A percentile compares a stretch with the other conserved stretches of the same genome.
These are phyloP conservation scores for Malachius bipustulatus DNA, from an alignment of 2,888 invertebrate genomes.

Conservation along the genomic window DNA sequence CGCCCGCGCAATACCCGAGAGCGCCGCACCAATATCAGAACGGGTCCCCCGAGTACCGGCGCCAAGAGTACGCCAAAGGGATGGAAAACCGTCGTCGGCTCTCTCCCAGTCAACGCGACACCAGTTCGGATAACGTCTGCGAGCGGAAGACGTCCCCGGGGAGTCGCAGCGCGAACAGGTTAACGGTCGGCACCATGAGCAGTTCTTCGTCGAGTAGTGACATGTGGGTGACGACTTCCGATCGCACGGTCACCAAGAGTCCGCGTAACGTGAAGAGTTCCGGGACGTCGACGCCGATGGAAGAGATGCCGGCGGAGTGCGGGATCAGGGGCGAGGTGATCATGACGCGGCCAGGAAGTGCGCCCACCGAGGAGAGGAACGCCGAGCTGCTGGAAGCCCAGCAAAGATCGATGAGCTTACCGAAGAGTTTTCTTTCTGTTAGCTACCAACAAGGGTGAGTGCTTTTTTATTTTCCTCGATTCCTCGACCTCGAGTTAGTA, in stretches of 20 bases:
- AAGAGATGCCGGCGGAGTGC: conserved; percentile 27
- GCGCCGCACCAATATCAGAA: conserved; percentile 6
- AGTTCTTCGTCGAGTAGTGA: conserved; percentile 43
- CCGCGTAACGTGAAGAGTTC: conserved; percentile 39
- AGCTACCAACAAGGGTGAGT: conserved; percentile 26
- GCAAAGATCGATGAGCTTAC: conserved; percentile 42
- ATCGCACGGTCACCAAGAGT: conserved; percentile 39
- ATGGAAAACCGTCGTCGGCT: conserved; percentile 7
- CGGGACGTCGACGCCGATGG: conserved; percentile 41
- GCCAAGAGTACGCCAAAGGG: neutral
- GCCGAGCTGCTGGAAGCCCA: conserved; percentile 29
- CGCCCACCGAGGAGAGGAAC: conserved; percentile 36
- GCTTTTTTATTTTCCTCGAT: conserved; percentile 2
- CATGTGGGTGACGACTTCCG: conserved; percentile 42
- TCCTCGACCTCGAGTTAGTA: no score
- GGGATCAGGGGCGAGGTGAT: conserved; percentile 33
- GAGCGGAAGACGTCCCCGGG: conserved; percentile 22
- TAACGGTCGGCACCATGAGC: conserved; percentile 24
- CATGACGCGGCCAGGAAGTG: conserved; percentile 42
- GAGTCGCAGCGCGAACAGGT: conserved; percentile 20
- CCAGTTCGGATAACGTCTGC: conserved; percentile 11
- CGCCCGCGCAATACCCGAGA: conserved; percentile 11
- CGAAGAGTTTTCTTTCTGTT: conserved; percentile 41
- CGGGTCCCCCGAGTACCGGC: conserved; percentile 16
- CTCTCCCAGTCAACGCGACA: conserved; percentile 9